Evolutionary conservation across 2,888 invertebrate species (phyloP).

Genomic region (Abrostola tripartita): DNA sequence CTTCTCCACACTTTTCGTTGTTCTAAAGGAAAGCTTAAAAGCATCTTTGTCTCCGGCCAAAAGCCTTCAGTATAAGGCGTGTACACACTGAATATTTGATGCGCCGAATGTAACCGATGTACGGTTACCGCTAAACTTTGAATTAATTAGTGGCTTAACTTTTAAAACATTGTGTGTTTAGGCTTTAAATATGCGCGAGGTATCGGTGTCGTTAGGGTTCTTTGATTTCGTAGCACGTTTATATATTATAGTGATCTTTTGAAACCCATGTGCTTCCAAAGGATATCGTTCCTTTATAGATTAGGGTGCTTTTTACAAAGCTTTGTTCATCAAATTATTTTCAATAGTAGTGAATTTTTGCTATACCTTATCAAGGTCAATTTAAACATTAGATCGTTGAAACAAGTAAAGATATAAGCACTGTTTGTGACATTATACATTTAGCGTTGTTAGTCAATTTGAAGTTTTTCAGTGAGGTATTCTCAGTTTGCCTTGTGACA

Average conservation of each 20-base stretch:
- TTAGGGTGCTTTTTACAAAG: no score
- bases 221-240: constrained; percentile 39
- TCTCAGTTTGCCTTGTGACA: no score
- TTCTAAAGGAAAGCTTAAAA: constrained; percentile 79
- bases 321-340: no score
- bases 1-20: constrained; percentile 61
- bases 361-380: no score
- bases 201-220: constrained; percentile 48
- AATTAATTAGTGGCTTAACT: constrained; percentile 70
- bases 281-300: no score
- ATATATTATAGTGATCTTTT: constrained; percentile 17
- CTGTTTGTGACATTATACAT: no score
- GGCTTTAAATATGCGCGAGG: constrained; percentile 37
- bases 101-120: constrained; percentile 68
- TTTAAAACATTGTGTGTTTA: constrained; percentile 49
- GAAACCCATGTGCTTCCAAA: no score
- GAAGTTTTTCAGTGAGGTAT: no score
- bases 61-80: constrained; percentile 80
- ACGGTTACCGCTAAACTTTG: constrained; percentile 65
- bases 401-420: no score
- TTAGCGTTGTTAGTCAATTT: no score
- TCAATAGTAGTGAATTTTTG: no score
- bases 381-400: no score
- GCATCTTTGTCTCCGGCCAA: constrained; percentile 85
- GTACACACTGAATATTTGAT: constrained; percentile 83